A percentile compares a stretch with the other conserved stretches of the same genome.
phyloP scores from a whole-genome alignment of 2,888 invertebrate species.

The Melipona bicolor region DNA sequence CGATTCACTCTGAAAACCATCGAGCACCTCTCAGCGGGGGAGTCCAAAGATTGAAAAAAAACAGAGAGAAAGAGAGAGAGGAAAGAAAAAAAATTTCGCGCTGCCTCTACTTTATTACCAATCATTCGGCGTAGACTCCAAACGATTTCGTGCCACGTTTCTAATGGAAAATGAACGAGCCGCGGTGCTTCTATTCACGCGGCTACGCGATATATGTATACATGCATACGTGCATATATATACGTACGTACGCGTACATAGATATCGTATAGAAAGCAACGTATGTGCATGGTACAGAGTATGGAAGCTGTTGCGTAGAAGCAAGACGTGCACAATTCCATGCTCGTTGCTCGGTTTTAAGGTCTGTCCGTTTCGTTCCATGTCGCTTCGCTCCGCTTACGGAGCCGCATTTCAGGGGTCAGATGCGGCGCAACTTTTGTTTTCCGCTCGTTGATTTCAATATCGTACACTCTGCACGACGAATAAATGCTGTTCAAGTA shows the following conservation, averaged over 20 bases:
- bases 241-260: neutral
- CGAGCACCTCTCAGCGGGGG: too few species aligned
- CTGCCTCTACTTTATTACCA: neutral
- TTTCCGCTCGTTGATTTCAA: constrained; percentile 72
- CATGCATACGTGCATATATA: neutral
- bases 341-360: constrained; percentile 48
- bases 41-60: too few species aligned
- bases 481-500: constrained; percentile 43
- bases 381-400: constrained; percentile 67
- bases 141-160: constrained; percentile 10
- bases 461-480: constrained; percentile 50
- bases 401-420: constrained; percentile 46
- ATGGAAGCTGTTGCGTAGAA: constrained; percentile 11
- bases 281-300: too few species aligned
- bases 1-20: too few species aligned
- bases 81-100: neutral
- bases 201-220: neutral
- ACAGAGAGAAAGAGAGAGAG: too few species aligned
- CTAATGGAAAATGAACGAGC: constrained; percentile 7
- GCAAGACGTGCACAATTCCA: constrained; percentile 42
- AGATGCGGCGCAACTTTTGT: constrained; percentile 63
- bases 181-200: neutral
- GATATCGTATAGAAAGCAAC: neutral
- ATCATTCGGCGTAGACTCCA: neutral
- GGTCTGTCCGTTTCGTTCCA: constrained; percentile 68